Base-by-base conservation (phyloP, 1,140 invertebrate species). In the Atta colombica region DNA sequence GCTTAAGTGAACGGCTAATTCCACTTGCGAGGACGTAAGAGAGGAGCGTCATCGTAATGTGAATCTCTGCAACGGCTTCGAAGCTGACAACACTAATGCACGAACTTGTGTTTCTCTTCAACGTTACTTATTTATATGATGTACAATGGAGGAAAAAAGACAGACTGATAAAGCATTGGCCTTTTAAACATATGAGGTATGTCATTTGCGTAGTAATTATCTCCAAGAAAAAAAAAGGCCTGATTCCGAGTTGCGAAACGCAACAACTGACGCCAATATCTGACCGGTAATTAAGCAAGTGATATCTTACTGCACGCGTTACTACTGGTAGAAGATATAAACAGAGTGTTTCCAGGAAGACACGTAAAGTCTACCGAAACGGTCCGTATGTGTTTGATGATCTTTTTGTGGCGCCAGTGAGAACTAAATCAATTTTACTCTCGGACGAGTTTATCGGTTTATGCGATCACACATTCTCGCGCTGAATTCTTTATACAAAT, bases 191-290 rank as follows among this genome's bases (percentile, higher is more conserved):
- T 25, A 25, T 25, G 25, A 31, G 39, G 31, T 58, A 16, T 72
- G 18, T 65, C 77, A 74, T 82, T 87, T 45, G 21, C 39, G 31
- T 45, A 72, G 45, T 35, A 65, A 86, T 65, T 53, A 53, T 35
- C 61, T 12, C 10, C 16, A 61, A 49, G 53, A 69, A 45, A 49
- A 45, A 49, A 14, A 49, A n/a, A 66, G 12, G 21, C 12, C 18
- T 6, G 51, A 66, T 21, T 18, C 10, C 7, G 7, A 16, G 7
- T 55, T 25, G 65, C 28, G 53, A 78, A 86, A 78, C 14, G 25
- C 28, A n/a, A 16, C 66, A 18, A 78, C 45, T 35, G 63, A 49
- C 49, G 39, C 51, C 68, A 80, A 80, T 80, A 69, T 78, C 61
- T 35, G 51, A 18, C 14, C 21, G 18, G n/a, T 21, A 25, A 69